These are phyloP conservation scores for Ophioninae sp. DNA, from an alignment of 2,888 invertebrate genomes.

Conservation along the genomic window DNA sequence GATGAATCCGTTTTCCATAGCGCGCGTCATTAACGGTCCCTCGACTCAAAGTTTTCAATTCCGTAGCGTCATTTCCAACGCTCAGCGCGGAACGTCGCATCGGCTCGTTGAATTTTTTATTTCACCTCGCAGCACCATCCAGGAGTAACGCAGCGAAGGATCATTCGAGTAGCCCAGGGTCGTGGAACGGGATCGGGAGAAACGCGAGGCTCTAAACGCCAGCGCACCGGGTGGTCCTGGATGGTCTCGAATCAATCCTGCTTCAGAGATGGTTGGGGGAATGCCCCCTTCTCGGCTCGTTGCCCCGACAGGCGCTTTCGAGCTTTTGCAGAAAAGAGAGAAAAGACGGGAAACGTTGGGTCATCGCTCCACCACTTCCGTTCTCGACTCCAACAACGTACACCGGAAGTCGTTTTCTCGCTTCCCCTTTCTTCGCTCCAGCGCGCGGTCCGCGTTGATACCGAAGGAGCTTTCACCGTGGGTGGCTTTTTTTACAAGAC, in stretches of 20 bases:
- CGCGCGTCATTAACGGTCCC: not conserved
- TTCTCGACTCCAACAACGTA: constrained; percentile 26
- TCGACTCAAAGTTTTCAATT: not conserved
- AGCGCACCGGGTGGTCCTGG: constrained; percentile 59
- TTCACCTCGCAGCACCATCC: constrained; percentile 5
- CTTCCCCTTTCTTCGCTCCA: constrained; percentile 26
- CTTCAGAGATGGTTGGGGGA: constrained; percentile 47
- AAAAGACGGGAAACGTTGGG: constrained; percentile 48
- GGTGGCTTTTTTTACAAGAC: not conserved
- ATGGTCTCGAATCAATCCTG: constrained; percentile 61
- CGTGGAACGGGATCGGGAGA: constrained; percentile 53
- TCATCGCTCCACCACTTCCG: constrained; percentile 60
- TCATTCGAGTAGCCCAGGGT: constrained; percentile 1
- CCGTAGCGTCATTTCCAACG: not conserved
- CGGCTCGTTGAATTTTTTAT: constrained; percentile 13
- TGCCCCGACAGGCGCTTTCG: constrained; percentile 1
- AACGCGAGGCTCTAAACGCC: constrained; percentile 57
- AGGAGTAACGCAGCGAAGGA: constrained; percentile 15
- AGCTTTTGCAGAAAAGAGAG: constrained; percentile 21
- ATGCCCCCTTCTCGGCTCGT: constrained; percentile 36
- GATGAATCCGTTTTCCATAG: not conserved
- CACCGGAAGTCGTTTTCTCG: constrained; percentile 63
- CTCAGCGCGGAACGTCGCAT: constrained; percentile 3
- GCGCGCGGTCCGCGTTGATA: not conserved
- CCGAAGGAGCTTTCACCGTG: not conserved